A percentile compares a stretch with the other conserved stretches of the same genome.
These are phyloP conservation scores for Pristionchus japonicus DNA, from an alignment of 2,888 invertebrate genomes.

Conservation along the genomic window DNA sequence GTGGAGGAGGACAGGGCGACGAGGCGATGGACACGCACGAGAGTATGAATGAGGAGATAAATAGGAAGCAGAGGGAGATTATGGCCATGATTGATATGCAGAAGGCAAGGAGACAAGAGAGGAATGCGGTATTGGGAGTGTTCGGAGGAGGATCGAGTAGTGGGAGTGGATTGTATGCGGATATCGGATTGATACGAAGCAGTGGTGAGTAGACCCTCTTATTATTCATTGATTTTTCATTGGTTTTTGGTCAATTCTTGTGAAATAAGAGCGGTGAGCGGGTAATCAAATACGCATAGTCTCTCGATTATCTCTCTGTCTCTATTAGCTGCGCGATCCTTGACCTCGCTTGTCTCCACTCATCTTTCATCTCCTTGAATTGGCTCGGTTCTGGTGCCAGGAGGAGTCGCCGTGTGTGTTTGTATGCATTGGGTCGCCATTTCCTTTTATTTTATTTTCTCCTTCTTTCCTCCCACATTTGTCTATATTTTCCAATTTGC, in stretches of 20 bases:
- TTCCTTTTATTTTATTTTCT: background rate
- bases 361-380: background rate
- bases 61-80: background rate
- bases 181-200: background rate
- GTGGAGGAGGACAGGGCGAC: background rate
- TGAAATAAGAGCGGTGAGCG: background rate
- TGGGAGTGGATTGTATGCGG: background rate
- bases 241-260: background rate
- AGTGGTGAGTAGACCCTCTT: background rate
- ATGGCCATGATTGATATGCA: background rate
- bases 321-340: background rate
- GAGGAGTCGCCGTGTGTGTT: constrained; percentile 6
- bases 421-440: background rate
- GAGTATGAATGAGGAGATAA: background rate
- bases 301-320: background rate
- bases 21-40: background rate
- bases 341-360: background rate
- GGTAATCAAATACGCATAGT: background rate
- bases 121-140: background rate
- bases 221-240: background rate
- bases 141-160: background rate
- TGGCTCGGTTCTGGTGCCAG: constrained; percentile 13
- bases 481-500: background rate
- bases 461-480: background rate
- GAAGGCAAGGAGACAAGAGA: background rate